A percentile compares a stretch with the other conserved stretches of the same genome.
These are phyloP conservation scores for Montipora capitata DNA, from an alignment of 92 coral and sea anemone species.

Conservation along the genomic window DNA sequence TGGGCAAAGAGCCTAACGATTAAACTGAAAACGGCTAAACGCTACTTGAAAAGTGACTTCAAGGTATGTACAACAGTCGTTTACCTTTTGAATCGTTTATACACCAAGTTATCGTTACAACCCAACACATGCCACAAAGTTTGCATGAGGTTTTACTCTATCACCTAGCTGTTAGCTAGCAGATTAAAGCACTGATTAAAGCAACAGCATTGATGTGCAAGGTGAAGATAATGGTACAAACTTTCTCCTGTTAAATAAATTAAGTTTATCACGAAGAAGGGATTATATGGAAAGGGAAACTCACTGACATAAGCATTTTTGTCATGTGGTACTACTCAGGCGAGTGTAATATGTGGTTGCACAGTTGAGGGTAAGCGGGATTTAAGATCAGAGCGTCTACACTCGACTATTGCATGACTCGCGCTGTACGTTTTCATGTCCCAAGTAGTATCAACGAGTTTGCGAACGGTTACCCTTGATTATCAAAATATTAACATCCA, in stretches of 20 bases:
- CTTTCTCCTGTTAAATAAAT: neutral
- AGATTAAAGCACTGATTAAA: neutral
- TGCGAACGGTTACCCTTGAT: neutral
- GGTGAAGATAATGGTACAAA: neutral
- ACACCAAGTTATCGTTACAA: neutral
- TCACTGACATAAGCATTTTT: neutral
- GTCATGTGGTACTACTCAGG: neutral
- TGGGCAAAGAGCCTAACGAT: conserved; percentile 63
- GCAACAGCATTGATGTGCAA: neutral
- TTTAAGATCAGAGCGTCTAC: neutral
- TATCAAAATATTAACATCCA: neutral
- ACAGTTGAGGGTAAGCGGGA: neutral
- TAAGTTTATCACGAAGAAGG: neutral
- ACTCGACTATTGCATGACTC: neutral
- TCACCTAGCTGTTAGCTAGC: neutral
- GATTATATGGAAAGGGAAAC: neutral
- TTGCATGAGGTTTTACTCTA: no score
- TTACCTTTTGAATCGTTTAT: neutral
- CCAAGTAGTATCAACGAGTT: neutral
- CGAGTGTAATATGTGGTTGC: neutral
- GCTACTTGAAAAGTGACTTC: conserved; percentile 72
- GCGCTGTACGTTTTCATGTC: neutral
- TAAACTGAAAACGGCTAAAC: conserved; percentile 60
- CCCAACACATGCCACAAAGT: neutral
- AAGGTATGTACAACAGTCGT: conserved; percentile 41